Evolutionary conservation across 2,888 invertebrate genomes (phyloP).

Genomic region (Pimpla rufipes): DNA sequence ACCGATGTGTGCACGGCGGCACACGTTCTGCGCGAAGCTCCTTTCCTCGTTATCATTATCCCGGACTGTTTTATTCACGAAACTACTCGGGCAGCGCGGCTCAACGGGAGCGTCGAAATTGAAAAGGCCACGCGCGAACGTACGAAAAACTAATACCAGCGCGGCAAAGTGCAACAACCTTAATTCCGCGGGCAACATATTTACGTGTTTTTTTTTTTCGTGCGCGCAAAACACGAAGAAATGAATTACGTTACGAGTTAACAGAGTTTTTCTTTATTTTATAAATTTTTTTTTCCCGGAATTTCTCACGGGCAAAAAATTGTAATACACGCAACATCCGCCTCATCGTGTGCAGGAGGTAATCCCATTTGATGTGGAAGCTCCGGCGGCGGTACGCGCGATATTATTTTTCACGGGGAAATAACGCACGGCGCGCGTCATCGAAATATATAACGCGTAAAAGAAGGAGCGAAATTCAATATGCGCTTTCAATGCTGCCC

Average conservation of each 20-base stretch:
- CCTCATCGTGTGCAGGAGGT: not conserved
- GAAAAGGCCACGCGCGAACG: constrained; percentile 34
- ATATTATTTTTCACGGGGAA: constrained; percentile 5
- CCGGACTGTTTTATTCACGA: constrained; percentile 56
- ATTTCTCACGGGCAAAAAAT: not conserved
- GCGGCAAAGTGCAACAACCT: constrained; percentile 3
- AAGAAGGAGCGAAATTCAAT: constrained; percentile 36
- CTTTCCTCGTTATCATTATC: constrained; percentile 61
- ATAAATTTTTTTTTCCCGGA: not conserved
- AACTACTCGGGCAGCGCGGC: constrained; percentile 28
- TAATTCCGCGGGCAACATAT: not conserved
- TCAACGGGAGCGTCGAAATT: constrained; percentile 52
- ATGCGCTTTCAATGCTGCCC: constrained; percentile 11
- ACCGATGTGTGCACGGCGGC: constrained; percentile 15
- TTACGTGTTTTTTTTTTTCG: constrained; percentile 1
- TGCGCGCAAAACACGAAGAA: not conserved
- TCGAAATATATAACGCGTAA: not conserved
- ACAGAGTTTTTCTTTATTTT: not conserved
- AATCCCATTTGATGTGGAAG: constrained; percentile 1
- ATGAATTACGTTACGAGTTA: not conserved
- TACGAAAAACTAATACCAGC: constrained; percentile 12
- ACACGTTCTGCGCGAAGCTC: constrained; percentile 18
- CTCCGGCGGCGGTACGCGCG: not conserved
- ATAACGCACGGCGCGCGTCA: not conserved
- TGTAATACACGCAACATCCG: not conserved